A percentile compares a stretch with the other conserved stretches of the same genome.
These are phyloP conservation scores for Acronicta leporina DNA, from an alignment of 2,888 invertebrate genomes.

Conservation along the genomic window DNA sequence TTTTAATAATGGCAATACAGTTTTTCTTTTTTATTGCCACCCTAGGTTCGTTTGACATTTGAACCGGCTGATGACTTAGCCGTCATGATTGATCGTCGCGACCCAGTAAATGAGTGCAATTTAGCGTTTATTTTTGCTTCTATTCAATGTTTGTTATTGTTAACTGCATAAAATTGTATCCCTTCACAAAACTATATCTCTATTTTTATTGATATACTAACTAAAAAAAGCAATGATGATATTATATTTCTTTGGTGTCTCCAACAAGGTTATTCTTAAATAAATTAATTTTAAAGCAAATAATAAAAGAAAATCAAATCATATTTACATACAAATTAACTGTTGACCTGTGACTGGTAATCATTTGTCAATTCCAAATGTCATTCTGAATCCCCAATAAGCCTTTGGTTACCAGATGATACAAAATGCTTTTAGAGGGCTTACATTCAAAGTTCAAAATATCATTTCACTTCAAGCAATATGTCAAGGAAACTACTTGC, in stretches of 20 bases:
- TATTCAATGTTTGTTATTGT: conserved; percentile 82
- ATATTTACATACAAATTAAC: conserved; percentile 86
- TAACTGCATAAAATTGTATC: conserved; percentile 68
- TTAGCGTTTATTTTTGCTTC: conserved; percentile 84
- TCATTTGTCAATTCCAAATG: conserved; percentile 85
- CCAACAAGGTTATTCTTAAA: conserved; percentile 25
- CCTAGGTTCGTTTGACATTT: conserved; percentile 89
- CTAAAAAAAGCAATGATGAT: conserved; percentile 5
- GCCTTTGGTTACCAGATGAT: conserved; percentile 46
- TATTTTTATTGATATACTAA: conserved; percentile 36
- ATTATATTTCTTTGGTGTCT: conserved; percentile 13
- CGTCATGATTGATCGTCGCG: conserved; percentile 86
- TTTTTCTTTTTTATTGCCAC: conserved; percentile 87
- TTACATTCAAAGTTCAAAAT: conserved; percentile 70
- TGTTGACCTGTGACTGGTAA: conserved; percentile 82
- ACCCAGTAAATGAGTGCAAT: conserved; percentile 88
- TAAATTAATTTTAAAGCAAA: conserved; percentile 56
- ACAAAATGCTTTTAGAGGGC: conserved; percentile 63
- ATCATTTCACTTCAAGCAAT: conserved; percentile 37
- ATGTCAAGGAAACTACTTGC: conserved; percentile 19
- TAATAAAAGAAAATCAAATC: conserved; percentile 64
- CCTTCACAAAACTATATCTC: conserved; percentile 41
- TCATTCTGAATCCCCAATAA: conserved; percentile 77
- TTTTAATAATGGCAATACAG: conserved; percentile 88
- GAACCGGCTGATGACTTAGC: conserved; percentile 88